Conservation (phyloP, 2,113 vertebrate species). For the Hippoglossus stenolepis region DNA sequence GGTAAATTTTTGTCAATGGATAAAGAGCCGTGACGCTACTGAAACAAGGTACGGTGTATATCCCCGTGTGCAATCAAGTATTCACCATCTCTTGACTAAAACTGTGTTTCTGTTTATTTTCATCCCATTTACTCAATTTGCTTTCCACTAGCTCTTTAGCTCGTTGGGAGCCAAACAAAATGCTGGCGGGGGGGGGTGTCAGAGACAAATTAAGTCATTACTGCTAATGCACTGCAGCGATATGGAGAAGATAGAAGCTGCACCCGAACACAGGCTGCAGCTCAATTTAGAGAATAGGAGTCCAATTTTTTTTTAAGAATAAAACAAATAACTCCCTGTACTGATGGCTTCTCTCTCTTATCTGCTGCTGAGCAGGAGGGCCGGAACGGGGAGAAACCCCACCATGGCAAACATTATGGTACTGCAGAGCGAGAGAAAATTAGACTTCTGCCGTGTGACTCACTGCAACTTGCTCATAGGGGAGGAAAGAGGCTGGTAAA, state of each 20-base stretch:
- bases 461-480: slow-evolving; percentile 15
- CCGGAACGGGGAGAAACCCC: slow-evolving; percentile 58
- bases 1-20: background rate
- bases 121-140: slow-evolving; percentile 52
- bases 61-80: slow-evolving; percentile 21
- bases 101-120: slow-evolving; percentile 38
- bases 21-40: background rate
- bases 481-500: slow-evolving; percentile 18
- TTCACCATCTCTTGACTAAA: slow-evolving; percentile 29
- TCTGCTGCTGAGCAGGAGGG: slow-evolving; percentile 76
- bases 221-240: slow-evolving; percentile 71
- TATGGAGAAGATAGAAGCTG: slow-evolving; percentile 66
- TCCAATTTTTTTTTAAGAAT: slow-evolving; percentile 65
- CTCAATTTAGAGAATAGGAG: slow-evolving; percentile 69
- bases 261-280: slow-evolving; percentile 40
- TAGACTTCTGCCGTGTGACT: slow-evolving; percentile 44
- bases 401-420: slow-evolving; percentile 59
- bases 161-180: slow-evolving; percentile 63
- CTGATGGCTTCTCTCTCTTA: slow-evolving; percentile 73
- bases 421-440: slow-evolving; percentile 53
- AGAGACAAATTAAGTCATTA: slow-evolving; percentile 80
- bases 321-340: slow-evolving; percentile 64
- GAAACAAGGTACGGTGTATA: background rate
- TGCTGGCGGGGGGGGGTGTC: slow-evolving; percentile 60
- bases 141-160: slow-evolving; percentile 54